Conservation (phyloP, 2,888 invertebrate genomes). For the Coelinius sp. region DNA sequence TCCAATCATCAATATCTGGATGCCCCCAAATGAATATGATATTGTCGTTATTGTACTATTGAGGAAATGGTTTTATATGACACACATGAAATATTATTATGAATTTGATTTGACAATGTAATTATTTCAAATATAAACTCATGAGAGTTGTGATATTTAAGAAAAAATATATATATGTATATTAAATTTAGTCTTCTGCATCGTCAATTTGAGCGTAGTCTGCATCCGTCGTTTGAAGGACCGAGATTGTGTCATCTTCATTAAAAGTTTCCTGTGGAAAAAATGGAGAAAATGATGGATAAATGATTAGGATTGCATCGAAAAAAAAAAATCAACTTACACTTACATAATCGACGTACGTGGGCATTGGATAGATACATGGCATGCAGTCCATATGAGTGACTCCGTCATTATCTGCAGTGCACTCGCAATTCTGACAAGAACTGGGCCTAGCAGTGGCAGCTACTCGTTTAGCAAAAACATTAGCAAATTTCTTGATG, state of each 20-base stretch:
- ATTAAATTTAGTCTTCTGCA: slow-evolving; percentile 52
- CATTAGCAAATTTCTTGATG: slow-evolving; percentile 77
- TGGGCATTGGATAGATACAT: slow-evolving; percentile 73
- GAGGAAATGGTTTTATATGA: slow-evolving; percentile 32
- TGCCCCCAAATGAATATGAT: slow-evolving; percentile 27
- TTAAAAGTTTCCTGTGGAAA: slow-evolving; percentile 61
- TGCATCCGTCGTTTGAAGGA: slow-evolving; percentile 56
- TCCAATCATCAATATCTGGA: neutral
- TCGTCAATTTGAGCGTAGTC: slow-evolving; percentile 61
- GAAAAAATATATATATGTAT: slow-evolving; percentile 2
- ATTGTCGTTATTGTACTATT: slow-evolving; percentile 37
- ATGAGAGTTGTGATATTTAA: slow-evolving; percentile 24
- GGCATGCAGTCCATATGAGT: slow-evolving; percentile 79
- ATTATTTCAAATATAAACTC: slow-evolving; percentile 34
- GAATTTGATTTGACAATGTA: slow-evolving; percentile 21
- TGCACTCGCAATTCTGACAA: slow-evolving; percentile 81
- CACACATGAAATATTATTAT: slow-evolving; percentile 28
- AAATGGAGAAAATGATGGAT: neutral
- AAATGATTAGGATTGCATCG: neutral
- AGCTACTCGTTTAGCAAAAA: slow-evolving; percentile 79
- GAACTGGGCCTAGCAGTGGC: slow-evolving; percentile 74
- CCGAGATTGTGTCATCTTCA: slow-evolving; percentile 59
- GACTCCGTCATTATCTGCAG: slow-evolving; percentile 77
- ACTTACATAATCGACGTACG: slow-evolving; percentile 72
- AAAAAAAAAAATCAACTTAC: slow-evolving; percentile 46